These are phyloP conservation scores for Pontoporia blainvillei DNA, from an alignment of 2,113 vertebrate genomes.

Conservation along the genomic window DNA sequence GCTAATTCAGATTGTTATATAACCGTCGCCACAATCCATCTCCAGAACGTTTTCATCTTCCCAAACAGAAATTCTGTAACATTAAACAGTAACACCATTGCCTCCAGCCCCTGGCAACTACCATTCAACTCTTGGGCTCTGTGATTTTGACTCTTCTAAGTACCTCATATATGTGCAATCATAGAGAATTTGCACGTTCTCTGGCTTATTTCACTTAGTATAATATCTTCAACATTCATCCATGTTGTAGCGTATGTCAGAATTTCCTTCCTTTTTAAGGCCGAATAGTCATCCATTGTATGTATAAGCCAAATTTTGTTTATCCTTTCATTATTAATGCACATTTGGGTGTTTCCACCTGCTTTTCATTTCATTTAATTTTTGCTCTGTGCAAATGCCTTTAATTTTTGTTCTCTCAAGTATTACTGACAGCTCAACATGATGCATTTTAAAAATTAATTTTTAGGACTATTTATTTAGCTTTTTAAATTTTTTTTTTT, in stretches of 20 bases:
- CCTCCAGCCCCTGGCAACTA: neutral
- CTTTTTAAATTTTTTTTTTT: slow-evolving; percentile 8
- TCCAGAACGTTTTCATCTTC: neutral
- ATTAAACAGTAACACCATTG: neutral
- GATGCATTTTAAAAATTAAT: neutral
- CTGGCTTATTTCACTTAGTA: neutral
- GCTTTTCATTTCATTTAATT: neutral
- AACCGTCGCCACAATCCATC: neutral
- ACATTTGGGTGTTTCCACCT: neutral
- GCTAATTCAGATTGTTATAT: neutral
- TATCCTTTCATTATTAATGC: neutral
- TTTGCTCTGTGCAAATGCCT: neutral
- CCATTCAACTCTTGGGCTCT: neutral
- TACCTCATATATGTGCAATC: neutral
- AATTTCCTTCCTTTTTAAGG: slow-evolving; percentile 10
- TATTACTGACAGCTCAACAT: neutral
- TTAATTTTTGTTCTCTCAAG: neutral
- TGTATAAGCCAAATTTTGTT: neutral
- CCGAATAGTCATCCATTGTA: neutral
- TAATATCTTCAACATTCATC: neutral
- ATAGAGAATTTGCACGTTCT: neutral
- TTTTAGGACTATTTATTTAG: neutral
- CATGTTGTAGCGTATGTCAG: neutral
- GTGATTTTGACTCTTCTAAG: neutral
- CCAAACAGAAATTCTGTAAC: neutral